These are phyloP conservation scores for Hiodon alosoides DNA, from an alignment of 2,113 vertebrate genomes.

Conservation along the genomic window DNA sequence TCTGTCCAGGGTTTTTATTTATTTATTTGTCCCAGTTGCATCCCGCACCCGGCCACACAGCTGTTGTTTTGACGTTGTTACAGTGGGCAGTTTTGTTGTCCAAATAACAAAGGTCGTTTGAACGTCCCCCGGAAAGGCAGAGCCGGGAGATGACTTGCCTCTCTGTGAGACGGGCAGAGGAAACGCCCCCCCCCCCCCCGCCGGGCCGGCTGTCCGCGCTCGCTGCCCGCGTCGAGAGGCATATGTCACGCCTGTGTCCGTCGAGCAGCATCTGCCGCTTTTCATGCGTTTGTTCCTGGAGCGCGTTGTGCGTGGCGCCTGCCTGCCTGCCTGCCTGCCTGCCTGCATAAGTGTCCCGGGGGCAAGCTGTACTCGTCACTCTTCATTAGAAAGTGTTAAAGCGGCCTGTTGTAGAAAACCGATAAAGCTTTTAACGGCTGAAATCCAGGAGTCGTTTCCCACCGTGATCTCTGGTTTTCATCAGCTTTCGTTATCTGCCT, in stretches of 20 bases:
- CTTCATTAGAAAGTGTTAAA: no score
- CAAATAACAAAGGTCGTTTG: not conserved
- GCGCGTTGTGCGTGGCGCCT: not conserved
- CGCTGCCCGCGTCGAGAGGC: not conserved
- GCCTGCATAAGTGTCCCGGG: no score
- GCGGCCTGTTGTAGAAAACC: no score
- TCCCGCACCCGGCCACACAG: no score
- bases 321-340: not conserved
- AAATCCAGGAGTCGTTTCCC: no score
- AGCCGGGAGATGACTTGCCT: not conserved
- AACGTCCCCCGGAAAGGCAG: no score
- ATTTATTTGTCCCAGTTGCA: not conserved
- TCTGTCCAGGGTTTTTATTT: not conserved
- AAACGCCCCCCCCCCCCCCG: conserved; percentile 18
- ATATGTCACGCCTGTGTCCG: conserved; percentile 5
- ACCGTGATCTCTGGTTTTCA: not conserved
- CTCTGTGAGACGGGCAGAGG: conserved; percentile 34
- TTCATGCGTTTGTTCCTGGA: no score
- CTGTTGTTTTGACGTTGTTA: not conserved
- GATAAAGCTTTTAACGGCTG: no score
- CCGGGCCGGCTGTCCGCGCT: conserved; percentile 38
- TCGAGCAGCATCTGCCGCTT: not conserved
- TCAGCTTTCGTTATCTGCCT: not conserved
- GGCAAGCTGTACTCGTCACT: no score
- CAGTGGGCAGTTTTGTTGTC: not conserved